Evolutionary conservation across 23 tunicate species (phyloP).

Genomic region (Ciona savignyi): DNA sequence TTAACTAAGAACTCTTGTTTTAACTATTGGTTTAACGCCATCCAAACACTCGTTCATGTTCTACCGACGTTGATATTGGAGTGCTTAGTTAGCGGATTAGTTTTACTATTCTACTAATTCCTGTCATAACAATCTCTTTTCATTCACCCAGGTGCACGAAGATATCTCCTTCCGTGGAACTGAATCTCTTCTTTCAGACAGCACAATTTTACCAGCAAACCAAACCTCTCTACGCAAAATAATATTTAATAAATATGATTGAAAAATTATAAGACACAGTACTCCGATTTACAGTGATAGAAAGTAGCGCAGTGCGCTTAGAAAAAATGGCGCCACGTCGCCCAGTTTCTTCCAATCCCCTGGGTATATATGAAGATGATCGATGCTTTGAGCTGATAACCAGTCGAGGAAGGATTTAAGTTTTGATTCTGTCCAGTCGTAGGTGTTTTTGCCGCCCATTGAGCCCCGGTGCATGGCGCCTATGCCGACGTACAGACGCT

Average conservation of each 20-base stretch:
- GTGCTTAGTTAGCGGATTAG: too few species aligned
- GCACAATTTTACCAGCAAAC: too few species aligned
- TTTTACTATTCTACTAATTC: too few species aligned
- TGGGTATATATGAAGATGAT: conserved; percentile 32
- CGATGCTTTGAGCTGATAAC: neutral
- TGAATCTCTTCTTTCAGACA: too few species aligned
- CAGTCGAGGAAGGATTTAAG: conserved; percentile 21
- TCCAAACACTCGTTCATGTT: too few species aligned
- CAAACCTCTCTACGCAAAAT: too few species aligned
- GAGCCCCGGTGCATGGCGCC: conserved; percentile 16
- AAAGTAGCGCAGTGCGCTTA: neutral
- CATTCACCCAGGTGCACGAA: too few species aligned
- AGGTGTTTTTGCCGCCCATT: neutral
- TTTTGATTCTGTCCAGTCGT: conserved; percentile 19
- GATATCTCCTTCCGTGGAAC: too few species aligned
- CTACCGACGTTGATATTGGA: too few species aligned
- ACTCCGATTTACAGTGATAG: neutral
- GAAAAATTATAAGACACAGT: neutral
- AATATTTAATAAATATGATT: neutral
- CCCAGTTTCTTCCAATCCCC: conserved; percentile 5
- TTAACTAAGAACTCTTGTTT: too few species aligned
- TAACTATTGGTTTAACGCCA: too few species aligned
- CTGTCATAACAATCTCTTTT: too few species aligned
- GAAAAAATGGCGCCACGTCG: neutral
- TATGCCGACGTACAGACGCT: conserved; percentile 35